A percentile compares a stretch with the other conserved stretches of the same genome.
These are phyloP conservation scores for Nematolebias whitei DNA, from an alignment of 2,113 vertebrate genomes.

Conservation along the genomic window DNA sequence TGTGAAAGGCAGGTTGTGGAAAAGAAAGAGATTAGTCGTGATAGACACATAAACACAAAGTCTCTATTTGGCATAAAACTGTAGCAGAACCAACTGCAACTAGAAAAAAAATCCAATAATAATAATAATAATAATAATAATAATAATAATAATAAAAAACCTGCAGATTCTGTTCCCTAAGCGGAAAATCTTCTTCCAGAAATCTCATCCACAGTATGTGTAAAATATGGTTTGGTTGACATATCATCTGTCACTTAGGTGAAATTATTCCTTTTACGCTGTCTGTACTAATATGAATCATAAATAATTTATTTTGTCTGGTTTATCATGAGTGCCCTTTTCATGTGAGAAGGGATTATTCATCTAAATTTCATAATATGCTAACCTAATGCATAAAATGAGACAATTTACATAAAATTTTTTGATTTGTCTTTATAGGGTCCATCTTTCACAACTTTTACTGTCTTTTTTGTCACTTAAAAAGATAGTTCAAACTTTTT, in stretches of 20 bases:
- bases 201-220: not conserved
- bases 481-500: no score
- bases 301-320: not conserved
- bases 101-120: not conserved
- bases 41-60: constrained; percentile 52
- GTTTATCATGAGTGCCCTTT: not conserved
- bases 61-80: constrained; percentile 3
- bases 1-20: constrained; percentile 56
- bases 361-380: not conserved
- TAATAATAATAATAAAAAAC: not conserved
- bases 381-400: no score
- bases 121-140: no score
- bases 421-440: no score
- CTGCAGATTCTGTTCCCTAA: not conserved
- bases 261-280: constrained; percentile 8
- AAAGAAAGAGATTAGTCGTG: constrained; percentile 53
- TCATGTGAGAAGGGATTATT: constrained; percentile 5
- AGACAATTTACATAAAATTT: no score
- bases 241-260: constrained; percentile 3
- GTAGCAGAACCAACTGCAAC: constrained; percentile 2
- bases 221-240: not conserved
- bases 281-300: constrained; percentile 1
- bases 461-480: no score
- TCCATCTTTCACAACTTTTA: no score
- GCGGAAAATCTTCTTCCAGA: not conserved